Evolutionary conservation across 2,113 vertebrate species (phyloP).

Genomic region (Neomonachus schauinslandi): DNA sequence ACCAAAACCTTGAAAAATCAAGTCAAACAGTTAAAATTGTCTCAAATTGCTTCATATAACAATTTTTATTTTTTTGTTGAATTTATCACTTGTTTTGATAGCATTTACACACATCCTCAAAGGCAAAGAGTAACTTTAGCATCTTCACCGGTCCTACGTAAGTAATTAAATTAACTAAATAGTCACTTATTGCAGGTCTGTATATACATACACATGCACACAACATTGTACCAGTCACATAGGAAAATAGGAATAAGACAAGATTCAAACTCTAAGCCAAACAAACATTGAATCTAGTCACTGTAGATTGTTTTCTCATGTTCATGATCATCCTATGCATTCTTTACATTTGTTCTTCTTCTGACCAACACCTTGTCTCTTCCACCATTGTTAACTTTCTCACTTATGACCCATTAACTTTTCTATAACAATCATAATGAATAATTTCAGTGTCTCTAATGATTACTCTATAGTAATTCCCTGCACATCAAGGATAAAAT

Average conservation of each 20-base stretch:
- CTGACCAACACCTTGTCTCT: background rate
- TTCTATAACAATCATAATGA: background rate
- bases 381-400: background rate
- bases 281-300: background rate
- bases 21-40: background rate
- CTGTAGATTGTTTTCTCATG: background rate
- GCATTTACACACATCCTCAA: background rate
- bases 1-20: constrained; percentile 18
- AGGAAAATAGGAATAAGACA: background rate
- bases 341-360: background rate
- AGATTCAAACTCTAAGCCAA: background rate
- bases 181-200: background rate
- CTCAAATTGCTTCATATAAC: background rate
- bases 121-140: background rate
- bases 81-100: constrained; percentile 3
- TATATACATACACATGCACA: background rate
- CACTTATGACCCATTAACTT: background rate
- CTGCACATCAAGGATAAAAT: background rate
- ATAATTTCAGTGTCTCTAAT: background rate
- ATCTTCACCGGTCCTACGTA: background rate
- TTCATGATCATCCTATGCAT: background rate
- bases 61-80: background rate
- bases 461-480: background rate
- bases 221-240: background rate
- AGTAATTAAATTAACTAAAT: constrained; percentile 11